Conservation (phyloP, 2,888 invertebrate species). For the Limnephilus auricula region DNA sequence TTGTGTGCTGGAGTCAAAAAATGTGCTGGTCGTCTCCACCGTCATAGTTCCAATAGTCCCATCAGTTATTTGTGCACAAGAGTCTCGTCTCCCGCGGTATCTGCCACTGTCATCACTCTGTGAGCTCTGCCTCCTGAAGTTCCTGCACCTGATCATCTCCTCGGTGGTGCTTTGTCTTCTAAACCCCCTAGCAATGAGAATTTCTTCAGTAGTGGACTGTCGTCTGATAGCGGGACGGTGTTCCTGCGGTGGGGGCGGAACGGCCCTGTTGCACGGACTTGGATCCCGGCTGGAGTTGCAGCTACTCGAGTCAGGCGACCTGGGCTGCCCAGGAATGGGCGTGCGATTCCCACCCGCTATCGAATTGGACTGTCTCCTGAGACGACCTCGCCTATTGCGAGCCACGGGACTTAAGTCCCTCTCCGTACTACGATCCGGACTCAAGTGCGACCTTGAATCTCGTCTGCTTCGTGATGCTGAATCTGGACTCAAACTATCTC, state of each 20-base stretch:
- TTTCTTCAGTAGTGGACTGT: constrained; percentile 95
- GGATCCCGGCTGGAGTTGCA: constrained; percentile 90
- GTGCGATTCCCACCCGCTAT: constrained; percentile 79
- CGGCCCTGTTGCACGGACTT: constrained; percentile 85
- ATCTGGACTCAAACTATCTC: constrained; percentile 94
- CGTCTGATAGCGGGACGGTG: constrained; percentile 87
- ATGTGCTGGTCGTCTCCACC: constrained; percentile 93
- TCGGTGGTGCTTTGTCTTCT: constrained; percentile 93
- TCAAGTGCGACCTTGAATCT: constrained; percentile 87
- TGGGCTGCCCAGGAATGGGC: constrained; percentile 71
- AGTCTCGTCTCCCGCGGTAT: constrained; percentile 87
- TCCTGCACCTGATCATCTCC: constrained; percentile 94
- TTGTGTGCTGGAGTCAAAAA: constrained; percentile 95
- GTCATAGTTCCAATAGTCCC: constrained; percentile 96
- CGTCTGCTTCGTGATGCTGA: constrained; percentile 86
- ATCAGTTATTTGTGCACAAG: constrained; percentile 93
- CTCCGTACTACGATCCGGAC: constrained; percentile 89
- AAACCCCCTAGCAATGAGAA: constrained; percentile 92
- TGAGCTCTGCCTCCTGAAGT: constrained; percentile 93
- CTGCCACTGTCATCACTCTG: constrained; percentile 90
- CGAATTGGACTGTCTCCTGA: constrained; percentile 89
- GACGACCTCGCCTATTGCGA: constrained; percentile 81
- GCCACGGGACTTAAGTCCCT: constrained; percentile 88
- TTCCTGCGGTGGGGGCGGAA: constrained; percentile 75
- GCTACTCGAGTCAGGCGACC: constrained; percentile 85